A percentile compares a stretch with the other conserved stretches of the same genome.
These are phyloP conservation scores for Nasua narica DNA, from an alignment of 2,797 vertebrate genomes.

Conservation along the genomic window DNA sequence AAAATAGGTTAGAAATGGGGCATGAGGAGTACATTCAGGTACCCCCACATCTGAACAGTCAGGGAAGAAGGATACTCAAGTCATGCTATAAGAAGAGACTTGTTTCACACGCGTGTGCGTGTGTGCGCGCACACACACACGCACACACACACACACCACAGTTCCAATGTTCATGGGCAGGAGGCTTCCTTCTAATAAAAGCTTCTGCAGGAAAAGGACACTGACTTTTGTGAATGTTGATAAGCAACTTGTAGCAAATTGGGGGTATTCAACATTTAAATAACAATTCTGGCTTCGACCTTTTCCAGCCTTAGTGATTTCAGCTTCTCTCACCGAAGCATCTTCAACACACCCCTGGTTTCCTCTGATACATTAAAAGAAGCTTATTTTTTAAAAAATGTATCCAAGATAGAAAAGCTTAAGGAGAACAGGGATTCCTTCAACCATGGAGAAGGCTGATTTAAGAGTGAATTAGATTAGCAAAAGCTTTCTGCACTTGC, in stretches of 20 bases:
- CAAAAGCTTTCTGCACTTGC: conserved; percentile 31
- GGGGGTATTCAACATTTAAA: not conserved
- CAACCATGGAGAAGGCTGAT: conserved; percentile 48
- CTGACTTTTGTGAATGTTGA: not conserved
- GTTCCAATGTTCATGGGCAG: not conserved
- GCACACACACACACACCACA: not conserved
- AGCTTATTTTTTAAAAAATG: not conserved
- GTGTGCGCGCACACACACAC: not conserved
- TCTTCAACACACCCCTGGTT: not conserved
- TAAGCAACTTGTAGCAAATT: not conserved
- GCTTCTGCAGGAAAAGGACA: not conserved
- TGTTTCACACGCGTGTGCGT: not conserved
- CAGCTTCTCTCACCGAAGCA: not conserved
- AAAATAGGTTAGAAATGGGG: not conserved
- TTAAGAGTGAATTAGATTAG: conserved; percentile 62
- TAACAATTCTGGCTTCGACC: conserved; percentile 36
- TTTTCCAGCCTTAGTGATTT: conserved; percentile 34
- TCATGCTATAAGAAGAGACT: not conserved
- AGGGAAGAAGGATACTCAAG: not conserved
- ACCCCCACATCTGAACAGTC: not conserved
- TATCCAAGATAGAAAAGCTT: conserved; percentile 39
- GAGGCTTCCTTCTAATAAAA: not conserved
- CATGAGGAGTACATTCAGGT: not conserved
- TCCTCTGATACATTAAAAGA: not conserved
- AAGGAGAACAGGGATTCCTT: conserved; percentile 44